Percentiles rank a stretch among this genome's conserved stretches.
These are phyloP conservation scores for Paradisaea rubra DNA, from an alignment of 2,113 vertebrate species.

Conservation along the genomic window DNA sequence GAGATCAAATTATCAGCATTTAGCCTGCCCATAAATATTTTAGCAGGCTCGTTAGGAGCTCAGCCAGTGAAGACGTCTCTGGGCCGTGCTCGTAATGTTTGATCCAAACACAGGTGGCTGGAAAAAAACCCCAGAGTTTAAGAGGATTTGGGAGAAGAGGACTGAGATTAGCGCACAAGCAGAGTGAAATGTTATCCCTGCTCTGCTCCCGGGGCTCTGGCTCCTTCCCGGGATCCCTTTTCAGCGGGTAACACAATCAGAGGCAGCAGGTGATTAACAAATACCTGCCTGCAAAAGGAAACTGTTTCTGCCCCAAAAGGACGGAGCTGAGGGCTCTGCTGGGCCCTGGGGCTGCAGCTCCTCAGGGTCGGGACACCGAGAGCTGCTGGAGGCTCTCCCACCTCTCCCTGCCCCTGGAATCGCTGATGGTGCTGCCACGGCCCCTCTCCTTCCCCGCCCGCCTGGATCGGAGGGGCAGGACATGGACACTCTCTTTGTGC, in stretches of 20 bases:
- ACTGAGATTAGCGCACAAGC: neutral
- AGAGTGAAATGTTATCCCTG: constrained; percentile 24
- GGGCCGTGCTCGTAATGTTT: neutral
- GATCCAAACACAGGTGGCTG: neutral
- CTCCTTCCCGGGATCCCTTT: constrained; percentile 26
- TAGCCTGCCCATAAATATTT: neutral
- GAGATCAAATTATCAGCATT: neutral
- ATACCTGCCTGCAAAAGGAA: neutral
- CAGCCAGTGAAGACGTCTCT: neutral
- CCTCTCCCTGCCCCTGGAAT: rapidly evolving
- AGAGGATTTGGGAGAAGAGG: constrained; percentile 43
- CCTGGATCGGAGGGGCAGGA: neutral
- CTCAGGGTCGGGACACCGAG: neutral
- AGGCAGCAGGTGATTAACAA: neutral
- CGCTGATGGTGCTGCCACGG: rapidly evolving
- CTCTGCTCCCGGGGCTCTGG: neutral
- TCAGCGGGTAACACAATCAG: neutral
- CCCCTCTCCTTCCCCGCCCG: neutral
- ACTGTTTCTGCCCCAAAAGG: neutral
- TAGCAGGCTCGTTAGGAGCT: neutral
- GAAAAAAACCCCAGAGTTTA: neutral
- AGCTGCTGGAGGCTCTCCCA: neutral
- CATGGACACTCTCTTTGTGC: too few relatives aligned
- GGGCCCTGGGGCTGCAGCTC: neutral
- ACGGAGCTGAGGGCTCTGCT: neutral